These are phyloP conservation scores for Symphodus melops DNA, from an alignment of 2,113 vertebrate species.

Conservation along the genomic window DNA sequence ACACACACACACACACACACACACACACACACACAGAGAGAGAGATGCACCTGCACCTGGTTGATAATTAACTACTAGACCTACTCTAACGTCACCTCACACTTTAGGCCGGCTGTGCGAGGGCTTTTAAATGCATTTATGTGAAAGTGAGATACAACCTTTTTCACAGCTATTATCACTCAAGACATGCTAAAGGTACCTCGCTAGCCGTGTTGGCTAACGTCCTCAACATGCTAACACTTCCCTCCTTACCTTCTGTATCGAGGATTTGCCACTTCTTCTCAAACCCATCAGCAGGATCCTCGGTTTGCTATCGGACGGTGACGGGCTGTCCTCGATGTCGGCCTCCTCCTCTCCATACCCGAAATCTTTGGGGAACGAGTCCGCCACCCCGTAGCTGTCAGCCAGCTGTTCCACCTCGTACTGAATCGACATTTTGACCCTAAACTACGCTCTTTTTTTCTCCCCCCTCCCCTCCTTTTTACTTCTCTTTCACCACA, in stretches of 20 bases:
- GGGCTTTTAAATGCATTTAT: not conserved
- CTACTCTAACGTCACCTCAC: conserved; percentile 8
- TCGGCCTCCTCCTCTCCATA: conserved; percentile 95
- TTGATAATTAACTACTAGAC: conserved; percentile 57
- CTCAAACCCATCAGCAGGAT: conserved; percentile 96
- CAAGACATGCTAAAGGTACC: conserved; percentile 42
- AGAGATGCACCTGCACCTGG: conserved; percentile 44
- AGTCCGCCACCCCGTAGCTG: conserved; percentile 91
- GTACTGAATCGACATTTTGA: conserved; percentile 96
- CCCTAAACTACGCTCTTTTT: conserved; percentile 70
- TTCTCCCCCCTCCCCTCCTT: conserved; percentile 38
- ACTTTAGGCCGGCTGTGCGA: not conserved
- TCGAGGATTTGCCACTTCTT: conserved; percentile 97
- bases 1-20: no score
- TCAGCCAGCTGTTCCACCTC: conserved; percentile 90
- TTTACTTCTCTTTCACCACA: conserved; percentile 52
- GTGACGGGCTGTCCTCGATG: conserved; percentile 86
- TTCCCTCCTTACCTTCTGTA: conserved; percentile 91
- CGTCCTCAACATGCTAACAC: conserved; percentile 33
- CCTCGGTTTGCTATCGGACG: conserved; percentile 92
- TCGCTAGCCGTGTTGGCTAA: conserved; percentile 55
- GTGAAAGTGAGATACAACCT: not conserved
- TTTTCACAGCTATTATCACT: conserved; percentile 8
- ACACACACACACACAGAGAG: no score
- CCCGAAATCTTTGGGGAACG: conserved; percentile 96